Base-by-base conservation (phyloP, 2,797 vertebrate species). In the Anniella stebbinsi region DNA sequence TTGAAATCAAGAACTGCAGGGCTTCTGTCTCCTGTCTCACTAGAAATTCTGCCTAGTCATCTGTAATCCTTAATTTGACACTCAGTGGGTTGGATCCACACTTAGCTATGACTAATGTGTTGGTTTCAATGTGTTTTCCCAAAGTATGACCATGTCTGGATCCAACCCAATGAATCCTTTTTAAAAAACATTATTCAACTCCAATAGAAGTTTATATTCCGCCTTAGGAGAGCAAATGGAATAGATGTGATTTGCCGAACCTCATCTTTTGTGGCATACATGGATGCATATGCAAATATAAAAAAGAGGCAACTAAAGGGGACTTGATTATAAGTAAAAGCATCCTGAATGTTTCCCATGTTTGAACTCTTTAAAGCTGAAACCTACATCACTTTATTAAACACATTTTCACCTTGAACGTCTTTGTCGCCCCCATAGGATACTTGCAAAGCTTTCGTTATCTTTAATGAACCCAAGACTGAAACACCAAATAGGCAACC, bases 391-490 rank as follows among this genome's bases (percentile, higher is more conserved):
- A 57, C 15, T 88, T 92, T 86, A 91, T 38, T 90, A 95, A 76
- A 38, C 25, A 69, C 25, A 90, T 83, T 36, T 38, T 89, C 48
- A 54, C 48, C 63, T 28, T 21, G 21, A 83, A 86, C 0, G 0
- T 12, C 90, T 80, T 60, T 67, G 57, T 89, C 93, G 84, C 75
- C 54, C 54, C 77, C 78, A 67, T 60, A 0, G 2, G 89, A 91
- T 3, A 88, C 41, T 30, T 90, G 90, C 48, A 89, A 91, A 91
- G 48, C 41, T 87, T 80, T 94, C 86, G 85, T 92, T 94, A 91
- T 91, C 63, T 87, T 83, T 93, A 90, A 93, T 80, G 57, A 93
- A 92, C n/a, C 33, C 12, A 75, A 80, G 73, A 7, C 41, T 63
- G 92, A 92, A 3, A n/a, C 86, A 92, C 33, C 10, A 75, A 77